phyloP scores from a whole-genome alignment of 2,113 vertebrate genomes.

The Eclectus roratus region DNA sequence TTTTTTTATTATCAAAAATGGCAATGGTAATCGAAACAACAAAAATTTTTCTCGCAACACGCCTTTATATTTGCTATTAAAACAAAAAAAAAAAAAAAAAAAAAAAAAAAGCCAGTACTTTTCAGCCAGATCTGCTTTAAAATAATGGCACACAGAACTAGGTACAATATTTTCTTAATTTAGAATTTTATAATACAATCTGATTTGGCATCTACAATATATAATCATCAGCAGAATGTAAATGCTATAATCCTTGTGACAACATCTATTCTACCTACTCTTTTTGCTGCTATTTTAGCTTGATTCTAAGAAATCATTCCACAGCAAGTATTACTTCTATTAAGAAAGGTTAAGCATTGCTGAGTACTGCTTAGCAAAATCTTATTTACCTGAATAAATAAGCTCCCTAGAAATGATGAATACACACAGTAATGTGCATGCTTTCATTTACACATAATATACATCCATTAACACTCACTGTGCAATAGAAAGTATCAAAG shows the following conservation, averaged over 20 bases:
- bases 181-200: neutral
- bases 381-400: neutral
- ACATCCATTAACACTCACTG: neutral
- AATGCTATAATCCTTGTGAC: neutral
- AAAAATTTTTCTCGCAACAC: too few relatives aligned
- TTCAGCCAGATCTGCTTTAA: neutral
- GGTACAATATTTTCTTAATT: slow-evolving; percentile 13
- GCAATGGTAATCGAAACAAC: too few relatives aligned
- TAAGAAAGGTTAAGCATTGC: slow-evolving; percentile 17
- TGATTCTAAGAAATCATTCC: neutral
- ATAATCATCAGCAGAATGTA: slow-evolving; percentile 16
- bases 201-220: slow-evolving; percentile 26
- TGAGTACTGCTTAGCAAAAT: neutral
- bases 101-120: neutral
- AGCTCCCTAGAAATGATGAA: neutral
- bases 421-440: neutral
- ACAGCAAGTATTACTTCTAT: neutral
- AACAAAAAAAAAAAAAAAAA: neutral
- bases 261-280: neutral
- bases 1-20: too few relatives aligned
- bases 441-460: neutral
- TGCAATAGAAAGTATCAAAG: neutral
- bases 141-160: neutral
- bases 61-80: too few relatives aligned
- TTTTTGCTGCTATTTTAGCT: slow-evolving; percentile 6